A percentile compares a stretch with the other conserved stretches of the same genome.
These are phyloP conservation scores for Hassar affinis DNA, from an alignment of 2,113 vertebrate genomes.

Conservation along the genomic window DNA sequence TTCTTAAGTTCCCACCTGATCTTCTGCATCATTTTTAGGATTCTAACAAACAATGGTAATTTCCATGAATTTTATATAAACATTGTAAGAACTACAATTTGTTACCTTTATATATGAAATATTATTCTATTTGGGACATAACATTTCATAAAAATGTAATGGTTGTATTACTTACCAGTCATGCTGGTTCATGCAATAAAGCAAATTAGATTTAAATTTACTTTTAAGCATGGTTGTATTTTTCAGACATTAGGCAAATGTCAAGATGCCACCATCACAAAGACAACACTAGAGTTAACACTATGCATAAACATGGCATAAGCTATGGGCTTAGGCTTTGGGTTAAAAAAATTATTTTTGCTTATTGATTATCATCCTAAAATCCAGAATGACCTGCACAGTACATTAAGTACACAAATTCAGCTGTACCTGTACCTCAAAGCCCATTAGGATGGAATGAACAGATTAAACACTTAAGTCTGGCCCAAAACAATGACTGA, in stretches of 20 bases:
- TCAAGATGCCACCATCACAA: not conserved
- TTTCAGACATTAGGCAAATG: not conserved
- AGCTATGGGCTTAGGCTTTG: not conserved
- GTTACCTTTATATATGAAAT: too few species aligned
- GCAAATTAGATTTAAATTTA: not conserved
- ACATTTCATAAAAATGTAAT: not conserved
- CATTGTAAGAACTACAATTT: too few species aligned
- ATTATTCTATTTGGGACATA: not conserved
- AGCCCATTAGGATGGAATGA: conserved; percentile 42
- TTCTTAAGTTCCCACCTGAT: not conserved
- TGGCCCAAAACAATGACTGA: too few species aligned
- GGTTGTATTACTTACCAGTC: not conserved
- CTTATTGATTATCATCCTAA: not conserved
- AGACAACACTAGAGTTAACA: not conserved
- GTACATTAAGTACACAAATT: conserved; percentile 20
- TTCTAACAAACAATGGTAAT: too few species aligned
- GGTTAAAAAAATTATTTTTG: not conserved
- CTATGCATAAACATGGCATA: not conserved
- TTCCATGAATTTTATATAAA: too few species aligned
- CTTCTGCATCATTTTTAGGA: not conserved
- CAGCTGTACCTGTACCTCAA: conserved; percentile 41
- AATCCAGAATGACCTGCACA: not conserved
- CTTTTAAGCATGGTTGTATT: not conserved
- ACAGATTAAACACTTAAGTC: conserved; percentile 36
- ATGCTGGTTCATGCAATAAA: not conserved